Evolutionary conservation across 2,888 invertebrate species (phyloP), one percentile per base, ranked within the genome.

Genomic region (Actias luna): DNA sequence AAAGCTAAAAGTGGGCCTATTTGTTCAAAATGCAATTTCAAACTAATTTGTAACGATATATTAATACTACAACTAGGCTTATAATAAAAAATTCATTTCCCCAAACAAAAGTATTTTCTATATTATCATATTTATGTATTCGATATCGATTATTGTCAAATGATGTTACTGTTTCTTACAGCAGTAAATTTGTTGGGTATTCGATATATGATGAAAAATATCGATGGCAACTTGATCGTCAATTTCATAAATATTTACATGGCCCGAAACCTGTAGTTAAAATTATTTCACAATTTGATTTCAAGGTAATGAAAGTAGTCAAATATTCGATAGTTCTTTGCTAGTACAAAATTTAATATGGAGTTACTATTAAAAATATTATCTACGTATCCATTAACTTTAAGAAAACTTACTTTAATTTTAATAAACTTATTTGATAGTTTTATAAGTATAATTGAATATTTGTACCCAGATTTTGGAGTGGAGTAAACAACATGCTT

Each of bases 391-490:
- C 89, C 92, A 52, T 74, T 73, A 64, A 82, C 88, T 16, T 70
- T 88, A 60, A 73, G 80, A 67, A 86, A 85, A 66, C 74, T 92
- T 79, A 79, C 87, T 74, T 87, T 89, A 82, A 70, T 87, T 68
- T 73, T 87, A 79, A 83, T 83, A 76, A 84, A 88, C 78, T 63
- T 82, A 55, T 64, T 88, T 65, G 89, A 92, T 80, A 85, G 70
- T 68, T 68, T 90, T 67, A 69, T 83, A 63, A 83, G 83, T 79
- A 70, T 85, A 62, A 80, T 91, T 63, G 89, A 91, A 75, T 89
- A 83, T 83, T 83, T 89, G 68, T 91, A 86, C 83, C 92, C 92
- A 62, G 91, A 92, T 77, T 92, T 92, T 67, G 87, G 81, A 67
- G 83, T 76, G 4, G 72, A 73, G 14, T 70, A 67, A 72, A 57